Evolutionary conservation across 2,888 invertebrate genomes (phyloP), one percentile per base, ranked within the genome.

Genomic region (Phymatocera aterrima): DNA sequence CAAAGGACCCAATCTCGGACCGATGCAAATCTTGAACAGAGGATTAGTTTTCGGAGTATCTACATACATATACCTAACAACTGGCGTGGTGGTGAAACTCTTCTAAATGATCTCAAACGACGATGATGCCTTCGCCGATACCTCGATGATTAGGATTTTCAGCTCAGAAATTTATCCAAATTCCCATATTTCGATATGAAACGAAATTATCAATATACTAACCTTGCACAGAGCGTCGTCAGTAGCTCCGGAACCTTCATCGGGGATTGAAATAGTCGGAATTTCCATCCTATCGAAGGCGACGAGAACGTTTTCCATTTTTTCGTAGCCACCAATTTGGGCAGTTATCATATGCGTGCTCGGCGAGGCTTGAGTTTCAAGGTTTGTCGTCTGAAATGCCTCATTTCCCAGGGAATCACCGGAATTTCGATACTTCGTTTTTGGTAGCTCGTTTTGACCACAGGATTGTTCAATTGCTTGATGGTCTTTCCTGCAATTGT

Each of bases 251-350:
- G 83, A 83, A 68, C 80, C 87, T 78, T 87, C 88, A 60, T 88
- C 88, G 3, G 88, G 88, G 65, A 88, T 88, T 3, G 88, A 88
- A 77, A 88, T 88, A 65, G 85, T 86, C 3, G 88, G 88, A 34
- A 88, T 83, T n/a, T 85, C 86, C 1, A 60, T 82, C 12, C 78
- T 80, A 5, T 85, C 87, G 18, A 54, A 51, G 12, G 31, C 74
- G 15, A 21, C 51, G 34, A 70, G n/a, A 18, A 48, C 24, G 21
- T 78, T 78, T 31, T 12, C n/a, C 48, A 40, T 77, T 64, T 28
- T 10, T 12, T 31, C n/a, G 18, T n/a, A n/a, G n/a, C n/a, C n/a
- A n/a, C 18, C 51, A 51, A 72, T 48, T 34, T 34, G 48, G 8
- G 31, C 24, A n/a, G 18, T 37, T n/a, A 72, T 24, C 4, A 51